Evolutionary conservation across 2,113 vertebrate genomes (phyloP), one percentile per base, ranked within the genome.

Genomic region (Aplodontia rufa): DNA sequence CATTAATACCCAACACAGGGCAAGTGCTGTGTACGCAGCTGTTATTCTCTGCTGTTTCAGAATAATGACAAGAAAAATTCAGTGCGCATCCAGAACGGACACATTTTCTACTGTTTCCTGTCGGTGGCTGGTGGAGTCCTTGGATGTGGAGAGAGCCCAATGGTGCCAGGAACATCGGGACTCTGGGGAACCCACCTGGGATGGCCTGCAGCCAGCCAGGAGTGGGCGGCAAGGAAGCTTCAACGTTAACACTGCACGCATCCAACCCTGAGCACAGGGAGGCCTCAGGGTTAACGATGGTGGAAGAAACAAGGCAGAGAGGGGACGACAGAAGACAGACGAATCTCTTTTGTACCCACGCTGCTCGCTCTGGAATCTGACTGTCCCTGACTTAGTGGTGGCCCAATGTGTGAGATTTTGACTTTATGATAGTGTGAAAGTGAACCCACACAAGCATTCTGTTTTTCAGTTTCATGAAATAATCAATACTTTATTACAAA

Each of bases 121-220:
- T 32, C 28, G 19, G 10, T 51, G 40, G 11, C 40, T 13, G 40
- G 8, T 37, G 42, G 30, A 26, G 47, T 47, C 53, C 71, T 17
- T 22, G 35, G 40, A 47, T 28, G 40, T 28, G 40, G 86, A 6
- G 51, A 55, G 17, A 47, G 24, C 28, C 28, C 11, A 2, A 22
- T 8, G 24, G 22, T 17, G 28, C 72, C 71, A 62, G 22, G 12
- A 32, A 16, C 28, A 17, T 55, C 66, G 20, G 7, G 55, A 62
- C 4, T 45, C 51, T 3, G 10, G 30, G 58, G 26, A 68, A 37
- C 12, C 24, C 51, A 13, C 69, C 28, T 35, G 8, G 40, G 22
- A 11, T 1, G 0, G 14, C 9, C 1, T 24, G 45, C 35, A 22
- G 10, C 6, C 5, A 2, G 66, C 87, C 17, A 6, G 10, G 62